phyloP scores from a whole-genome alignment of 2,888 invertebrate genomes.

The Ethmia dodecea region DNA sequence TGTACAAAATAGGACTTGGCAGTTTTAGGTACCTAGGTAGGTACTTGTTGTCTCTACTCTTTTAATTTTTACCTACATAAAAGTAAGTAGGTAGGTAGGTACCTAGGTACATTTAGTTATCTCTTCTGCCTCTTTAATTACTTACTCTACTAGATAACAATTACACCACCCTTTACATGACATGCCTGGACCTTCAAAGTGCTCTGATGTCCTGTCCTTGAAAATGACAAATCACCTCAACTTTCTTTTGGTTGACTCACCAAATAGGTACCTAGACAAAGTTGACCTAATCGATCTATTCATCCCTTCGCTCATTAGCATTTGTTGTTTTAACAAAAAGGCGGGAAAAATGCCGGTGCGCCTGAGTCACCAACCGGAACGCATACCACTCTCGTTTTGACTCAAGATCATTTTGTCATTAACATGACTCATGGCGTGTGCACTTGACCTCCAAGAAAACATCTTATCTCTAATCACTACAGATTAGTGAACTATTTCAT shows the following conservation, averaged over 20 bases:
- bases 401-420: conserved; percentile 34
- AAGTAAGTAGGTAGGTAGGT: too few relatives aligned
- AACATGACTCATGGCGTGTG: conserved; percentile 44
- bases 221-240: conserved; percentile 11
- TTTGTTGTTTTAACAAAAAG: conserved; percentile 25
- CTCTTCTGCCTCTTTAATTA: too few relatives aligned
- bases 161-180: too few relatives aligned
- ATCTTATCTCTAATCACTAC: conserved; percentile 25
- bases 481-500: conserved; percentile 8
- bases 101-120: too few relatives aligned
- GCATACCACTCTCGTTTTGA: conserved; percentile 3
- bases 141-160: too few relatives aligned
- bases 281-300: conserved; percentile 7
- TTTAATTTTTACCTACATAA: too few relatives aligned
- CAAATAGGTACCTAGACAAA: too few relatives aligned
- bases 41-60: too few relatives aligned
- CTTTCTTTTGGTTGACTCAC: conserved; percentile 6
- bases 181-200: too few relatives aligned
- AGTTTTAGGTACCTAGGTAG: too few relatives aligned
- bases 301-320: conserved; percentile 12
- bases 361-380: conserved; percentile 34
- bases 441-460: conserved; percentile 48
- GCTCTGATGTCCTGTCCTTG: conserved; percentile 3
- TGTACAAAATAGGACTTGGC: too few relatives aligned
- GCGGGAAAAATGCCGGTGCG: too few relatives aligned